Evolutionary conservation across 2,113 vertebrate species (phyloP), one percentile per base, ranked within the genome.

Genomic region (Bucco capensis): DNA sequence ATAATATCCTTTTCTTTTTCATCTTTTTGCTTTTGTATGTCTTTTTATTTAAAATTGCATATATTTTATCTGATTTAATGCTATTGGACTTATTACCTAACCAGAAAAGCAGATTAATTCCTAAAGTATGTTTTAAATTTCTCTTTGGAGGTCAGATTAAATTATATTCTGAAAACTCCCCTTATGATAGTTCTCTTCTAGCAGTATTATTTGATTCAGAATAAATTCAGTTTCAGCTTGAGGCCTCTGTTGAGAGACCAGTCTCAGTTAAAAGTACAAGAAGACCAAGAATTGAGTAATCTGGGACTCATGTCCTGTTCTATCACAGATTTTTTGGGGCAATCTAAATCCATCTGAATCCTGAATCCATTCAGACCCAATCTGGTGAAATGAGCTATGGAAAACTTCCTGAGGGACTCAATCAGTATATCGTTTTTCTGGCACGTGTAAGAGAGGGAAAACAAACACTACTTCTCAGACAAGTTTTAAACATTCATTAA

Each of bases 401-500:
- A 95, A 62, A 47, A 28, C 56, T 80, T 91, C 82, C 60, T 70
- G 42, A 0, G 14, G 85, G 88, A 92, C 17, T 89, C 79, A 67
- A 78, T 83, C 83, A 71, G 47, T 30, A 16, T 54, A 28, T 65
- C 21, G 30, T 84, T 92, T 79, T 15, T 21, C 15, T 54, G 25
- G 61, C 60, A 74, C 31, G 40, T 5, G 23, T 53, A 60, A 64
- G 77, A 86, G 14, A 25, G 61, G 19, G 12, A 82, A 79, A 89
- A 91, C 47, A 94, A 70, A 47, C 31, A 44, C 22, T 31, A 35
- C 21, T 4, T 53, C 61, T 61, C 57, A 37, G 10, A 27, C 17
- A 86, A 89, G 16, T 27, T 76, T 12, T 18, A 87, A 96, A 69
- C 14, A 90, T 54, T 67, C 47, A 83, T 80, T 88, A 90, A 83